These are phyloP conservation scores for Molossus molossus DNA, from an alignment of 2,797 vertebrate species.

Conservation along the genomic window DNA sequence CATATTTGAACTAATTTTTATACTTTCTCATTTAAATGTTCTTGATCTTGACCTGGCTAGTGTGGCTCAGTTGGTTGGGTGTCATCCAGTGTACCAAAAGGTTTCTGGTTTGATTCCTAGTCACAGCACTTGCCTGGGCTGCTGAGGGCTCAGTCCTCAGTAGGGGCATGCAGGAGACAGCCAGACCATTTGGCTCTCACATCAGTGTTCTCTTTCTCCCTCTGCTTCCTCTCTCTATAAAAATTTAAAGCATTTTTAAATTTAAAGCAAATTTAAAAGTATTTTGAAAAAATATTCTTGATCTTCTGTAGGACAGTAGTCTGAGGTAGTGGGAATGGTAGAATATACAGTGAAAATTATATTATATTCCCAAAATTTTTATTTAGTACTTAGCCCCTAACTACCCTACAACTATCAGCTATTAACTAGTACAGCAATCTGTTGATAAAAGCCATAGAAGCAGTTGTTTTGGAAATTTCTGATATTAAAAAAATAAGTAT, in stretches of 20 bases:
- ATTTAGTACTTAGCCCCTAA: background rate
- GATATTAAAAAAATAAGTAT: background rate
- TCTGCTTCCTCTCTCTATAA: too few species aligned
- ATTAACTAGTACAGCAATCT: background rate
- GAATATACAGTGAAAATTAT: background rate
- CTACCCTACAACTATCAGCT: background rate
- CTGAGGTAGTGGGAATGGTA: background rate
- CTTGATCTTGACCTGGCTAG: background rate
- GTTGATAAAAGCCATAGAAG: background rate
- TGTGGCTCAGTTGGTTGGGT: too few species aligned
- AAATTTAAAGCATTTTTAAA: too few species aligned
- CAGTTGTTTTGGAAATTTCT: background rate
- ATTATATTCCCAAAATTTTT: background rate
- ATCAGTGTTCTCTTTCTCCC: too few species aligned
- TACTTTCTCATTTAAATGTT: background rate
- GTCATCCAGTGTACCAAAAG: too few species aligned
- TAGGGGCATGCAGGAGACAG: too few species aligned
- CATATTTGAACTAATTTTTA: constrained; percentile 10
- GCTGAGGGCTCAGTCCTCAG: too few species aligned
- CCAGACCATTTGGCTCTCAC: too few species aligned
- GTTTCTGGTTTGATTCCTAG: too few species aligned
- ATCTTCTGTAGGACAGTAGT: background rate
- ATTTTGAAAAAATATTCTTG: background rate
- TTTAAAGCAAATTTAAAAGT: too few species aligned
- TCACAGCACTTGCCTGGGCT: too few species aligned